These are phyloP conservation scores for Leptinotarsa lineolata DNA, from an alignment of 1,140 invertebrate species.

Conservation along the genomic window DNA sequence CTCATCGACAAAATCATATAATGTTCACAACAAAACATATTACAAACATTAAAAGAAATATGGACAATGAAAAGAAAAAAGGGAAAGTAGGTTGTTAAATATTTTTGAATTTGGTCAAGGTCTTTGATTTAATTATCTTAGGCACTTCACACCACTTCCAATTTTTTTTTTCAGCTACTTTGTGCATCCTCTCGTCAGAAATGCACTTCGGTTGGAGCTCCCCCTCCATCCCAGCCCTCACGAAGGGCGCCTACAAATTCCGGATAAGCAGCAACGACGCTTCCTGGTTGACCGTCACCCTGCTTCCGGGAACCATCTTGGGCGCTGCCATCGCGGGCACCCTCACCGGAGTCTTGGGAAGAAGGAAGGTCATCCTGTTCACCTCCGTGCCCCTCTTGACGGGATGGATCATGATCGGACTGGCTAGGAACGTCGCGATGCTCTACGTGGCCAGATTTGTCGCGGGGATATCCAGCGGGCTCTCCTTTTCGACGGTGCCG, in stretches of 20 bases:
- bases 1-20: too few species aligned
- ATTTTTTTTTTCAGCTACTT: slow-evolving; percentile 37
- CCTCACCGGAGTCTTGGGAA: slow-evolving; percentile 62
- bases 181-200: slow-evolving; percentile 45
- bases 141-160: too few species aligned
- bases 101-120: too few species aligned
- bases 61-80: too few species aligned
- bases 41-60: too few species aligned
- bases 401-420: slow-evolving; percentile 65
- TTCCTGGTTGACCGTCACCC: slow-evolving; percentile 64
- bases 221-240: slow-evolving; percentile 46
- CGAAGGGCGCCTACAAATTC: slow-evolving; percentile 49
- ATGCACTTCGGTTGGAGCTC: slow-evolving; percentile 53
- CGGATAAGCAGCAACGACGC: slow-evolving; percentile 62
- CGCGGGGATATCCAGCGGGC: slow-evolving; percentile 69
- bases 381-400: slow-evolving; percentile 65
- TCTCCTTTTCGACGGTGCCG: slow-evolving; percentile 65
- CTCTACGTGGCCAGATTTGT: slow-evolving; percentile 45
- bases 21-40: too few species aligned
- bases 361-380: slow-evolving; percentile 68
- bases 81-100: too few species aligned
- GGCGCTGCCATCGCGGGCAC: slow-evolving; percentile 58
- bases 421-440: slow-evolving; percentile 57
- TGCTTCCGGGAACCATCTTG: slow-evolving; percentile 56
- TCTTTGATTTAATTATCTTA: too few species aligned